Base-by-base conservation (phyloP, 1,140 invertebrate species). In the Lutraria rhynchaena region DNA sequence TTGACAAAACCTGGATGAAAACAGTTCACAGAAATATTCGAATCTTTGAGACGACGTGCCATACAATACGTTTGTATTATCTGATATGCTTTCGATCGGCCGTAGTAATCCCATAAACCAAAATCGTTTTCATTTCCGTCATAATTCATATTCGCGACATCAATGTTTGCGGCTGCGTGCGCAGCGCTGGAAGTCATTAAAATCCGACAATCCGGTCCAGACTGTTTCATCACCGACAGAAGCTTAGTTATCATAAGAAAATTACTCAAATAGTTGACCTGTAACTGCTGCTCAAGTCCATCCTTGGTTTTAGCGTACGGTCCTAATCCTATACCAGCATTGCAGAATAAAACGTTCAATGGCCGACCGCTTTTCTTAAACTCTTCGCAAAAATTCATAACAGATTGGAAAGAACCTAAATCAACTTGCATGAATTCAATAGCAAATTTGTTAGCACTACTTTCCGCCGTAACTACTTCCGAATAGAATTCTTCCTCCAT, bases 391-490 rank as follows among this genome's bases (percentile, higher is more conserved):
- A 86, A 86, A 1, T 51, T 11, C 67, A 81, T 70, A 9, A 78
- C 76, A 19, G 85, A 85, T 33, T 74, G 61, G 17, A 85, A 73
- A 15, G 83, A 85, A 11, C 70, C 81, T 11, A 83, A 51, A 49
- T 86, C 83, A 24, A 86, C 63, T 9, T 81, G 24, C 85, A 86
- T 86, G 60, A 76, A 85, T 44, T 83, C 77, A 4, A 86, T 11
- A 3, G 37, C 35, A 37, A 86, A 49, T 19, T 74, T 58, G 3
- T 67, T 61, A 58, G 9, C 31, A n/a, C 73, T 46, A 27, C 24
- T 49, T 19, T 29, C 55, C 22, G 29, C 31, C n/a, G 19, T 73
- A 1, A 17, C 46, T 55, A 77, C 85, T 29, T 83, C 81, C 24
- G 60, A 35, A 9, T 57, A 19, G 24, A 81, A 86, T 75, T 86